Percentiles rank a stretch among this genome's conserved stretches.
phyloP scores from a whole-genome alignment of 2,113 vertebrate genomes.

The Tapirus terrestris region DNA sequence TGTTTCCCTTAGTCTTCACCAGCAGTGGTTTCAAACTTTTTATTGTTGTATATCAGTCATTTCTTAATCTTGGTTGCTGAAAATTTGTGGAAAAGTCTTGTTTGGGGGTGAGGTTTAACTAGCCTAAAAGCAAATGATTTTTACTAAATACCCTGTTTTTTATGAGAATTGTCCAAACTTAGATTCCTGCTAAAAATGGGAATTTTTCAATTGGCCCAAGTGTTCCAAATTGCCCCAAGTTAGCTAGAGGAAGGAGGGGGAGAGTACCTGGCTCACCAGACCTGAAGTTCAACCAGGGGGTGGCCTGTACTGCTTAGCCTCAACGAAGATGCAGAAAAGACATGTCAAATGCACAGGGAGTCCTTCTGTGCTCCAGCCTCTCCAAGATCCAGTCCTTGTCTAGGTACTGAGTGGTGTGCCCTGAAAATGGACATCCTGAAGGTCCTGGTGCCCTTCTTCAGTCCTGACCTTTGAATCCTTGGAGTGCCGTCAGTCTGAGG shows the following conservation, averaged over 20 bases:
- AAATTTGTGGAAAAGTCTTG: not conserved
- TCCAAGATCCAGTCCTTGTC: not conserved
- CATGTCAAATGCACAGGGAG: accelerated
- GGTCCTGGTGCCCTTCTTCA: too few species aligned
- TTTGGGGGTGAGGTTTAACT: not conserved
- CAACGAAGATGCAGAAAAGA: not conserved
- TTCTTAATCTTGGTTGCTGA: not conserved
- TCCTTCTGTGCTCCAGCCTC: not conserved
- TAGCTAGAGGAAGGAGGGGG: too few species aligned
- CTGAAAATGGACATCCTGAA: not conserved
- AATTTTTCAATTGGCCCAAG: not conserved
- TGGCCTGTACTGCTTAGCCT: not conserved
- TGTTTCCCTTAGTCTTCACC: not conserved
- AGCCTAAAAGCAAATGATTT: not conserved
- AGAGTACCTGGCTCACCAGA: not conserved
- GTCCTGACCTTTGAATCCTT: not conserved
- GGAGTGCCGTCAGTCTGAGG: not conserved
- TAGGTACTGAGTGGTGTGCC: not conserved
- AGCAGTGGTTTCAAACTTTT: not conserved
- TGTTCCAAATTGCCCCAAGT: not conserved
- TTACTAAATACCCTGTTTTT: not conserved
- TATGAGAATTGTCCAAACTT: not conserved
- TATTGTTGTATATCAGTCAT: not conserved
- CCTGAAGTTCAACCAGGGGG: not conserved
- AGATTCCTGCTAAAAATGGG: not conserved